Evolutionary conservation across 2,888 invertebrate genomes (phyloP).

Genomic region (Odontomyia ornata): DNA sequence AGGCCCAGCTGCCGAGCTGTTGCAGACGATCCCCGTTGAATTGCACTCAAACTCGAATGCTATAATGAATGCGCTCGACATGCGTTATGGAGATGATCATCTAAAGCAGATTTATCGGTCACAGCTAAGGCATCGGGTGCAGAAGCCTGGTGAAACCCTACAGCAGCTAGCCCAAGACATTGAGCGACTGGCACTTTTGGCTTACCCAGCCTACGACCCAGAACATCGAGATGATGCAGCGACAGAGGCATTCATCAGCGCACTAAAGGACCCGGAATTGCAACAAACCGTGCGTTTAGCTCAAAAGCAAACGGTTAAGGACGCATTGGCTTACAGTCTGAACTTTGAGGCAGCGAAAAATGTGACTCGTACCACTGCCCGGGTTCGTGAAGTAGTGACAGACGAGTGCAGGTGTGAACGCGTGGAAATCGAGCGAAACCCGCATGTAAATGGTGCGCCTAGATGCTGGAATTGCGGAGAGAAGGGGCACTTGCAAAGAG

Average conservation of each 20-base stretch:
- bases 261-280: not conserved
- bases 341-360: not conserved
- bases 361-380: too few relatives aligned
- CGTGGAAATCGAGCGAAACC: too few relatives aligned
- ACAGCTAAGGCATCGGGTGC: not conserved
- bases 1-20: not conserved
- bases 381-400: too few relatives aligned
- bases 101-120: not conserved
- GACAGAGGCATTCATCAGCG: not conserved
- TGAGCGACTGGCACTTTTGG: not conserved
- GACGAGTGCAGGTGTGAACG: not conserved
- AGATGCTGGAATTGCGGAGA: too few relatives aligned
- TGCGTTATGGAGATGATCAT: not conserved
- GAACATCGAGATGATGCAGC: not conserved
- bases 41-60: not conserved
- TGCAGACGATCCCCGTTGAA: not conserved
- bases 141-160: not conserved
- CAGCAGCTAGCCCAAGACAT: slow-evolving; percentile 7
- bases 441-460: too few relatives aligned
- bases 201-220: not conserved
- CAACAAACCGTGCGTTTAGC: not conserved
- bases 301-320: not conserved
- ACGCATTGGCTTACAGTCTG: not conserved
- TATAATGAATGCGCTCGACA: slow-evolving; percentile 2
- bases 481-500: too few relatives aligned